A percentile compares a stretch with the other conserved stretches of the same genome.
phyloP scores from a whole-genome alignment of 2,888 invertebrate species.

The Quadriops clusia region DNA sequence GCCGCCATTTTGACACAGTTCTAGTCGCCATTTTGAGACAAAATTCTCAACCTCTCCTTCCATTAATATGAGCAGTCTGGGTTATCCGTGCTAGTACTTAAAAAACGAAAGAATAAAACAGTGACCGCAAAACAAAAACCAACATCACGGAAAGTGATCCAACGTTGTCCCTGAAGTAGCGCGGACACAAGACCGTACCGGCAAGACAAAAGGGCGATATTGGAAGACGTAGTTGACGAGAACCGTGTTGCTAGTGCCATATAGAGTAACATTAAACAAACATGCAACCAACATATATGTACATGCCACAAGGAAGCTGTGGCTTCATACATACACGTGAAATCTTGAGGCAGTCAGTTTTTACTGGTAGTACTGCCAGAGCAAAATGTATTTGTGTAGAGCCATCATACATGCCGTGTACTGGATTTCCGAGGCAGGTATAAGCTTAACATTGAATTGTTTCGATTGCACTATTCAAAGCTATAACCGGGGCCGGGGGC shows the following conservation, averaged over 20 bases:
- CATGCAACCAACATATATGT: constrained; percentile 21
- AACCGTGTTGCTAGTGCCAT: constrained; percentile 18
- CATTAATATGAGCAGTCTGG: no score
- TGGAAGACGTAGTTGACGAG: no score
- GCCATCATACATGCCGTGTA: constrained; percentile 36
- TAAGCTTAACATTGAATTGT: constrained; percentile 31
- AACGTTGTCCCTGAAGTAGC: no score
- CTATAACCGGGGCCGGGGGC: constrained; percentile 17
- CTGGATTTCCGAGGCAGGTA: constrained; percentile 30
- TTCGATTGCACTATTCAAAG: constrained; percentile 28
- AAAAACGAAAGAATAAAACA: no score
- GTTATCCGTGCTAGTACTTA: no score
- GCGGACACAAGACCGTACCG: no score
- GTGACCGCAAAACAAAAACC: no score
- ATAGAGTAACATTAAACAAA: constrained; percentile 20
- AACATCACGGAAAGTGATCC: no score
- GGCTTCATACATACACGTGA: constrained; percentile 32
- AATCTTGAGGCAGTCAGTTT: constrained; percentile 28
- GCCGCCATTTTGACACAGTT: no score
- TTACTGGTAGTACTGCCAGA: constrained; percentile 31
- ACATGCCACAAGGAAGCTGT: constrained; percentile 31
- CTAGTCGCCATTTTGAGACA: no score
- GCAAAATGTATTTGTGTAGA: constrained; percentile 37
- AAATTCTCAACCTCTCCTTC: no score
- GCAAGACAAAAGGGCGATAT: no score